Base-by-base conservation (phyloP, 1,140 invertebrate genomes). In the Cydia strobilella region DNA sequence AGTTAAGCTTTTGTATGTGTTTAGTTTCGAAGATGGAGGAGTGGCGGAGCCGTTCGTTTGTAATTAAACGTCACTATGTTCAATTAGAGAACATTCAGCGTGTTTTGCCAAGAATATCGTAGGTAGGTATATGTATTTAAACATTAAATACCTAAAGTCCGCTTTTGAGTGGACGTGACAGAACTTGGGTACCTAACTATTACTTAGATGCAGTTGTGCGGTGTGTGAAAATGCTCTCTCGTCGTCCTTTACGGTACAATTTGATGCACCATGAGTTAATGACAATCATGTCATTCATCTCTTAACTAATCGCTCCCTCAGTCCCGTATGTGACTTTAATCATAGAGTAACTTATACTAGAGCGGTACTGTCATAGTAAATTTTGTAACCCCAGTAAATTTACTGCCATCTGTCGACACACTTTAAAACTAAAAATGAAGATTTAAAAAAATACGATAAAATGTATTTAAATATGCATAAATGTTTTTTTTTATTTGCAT, bases 1-100 rank as follows among this genome's bases (percentile, higher is more conserved):
- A 71, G 74, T 75, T 73, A 75, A 77, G 74, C 76, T 75, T 73
- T 72, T 77, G 59, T 73, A 77, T 77, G 74, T 72, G 71, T 77
- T 77, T 77, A 75, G 74, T 77, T 77, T 72, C 35, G n/a, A 66
- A 75, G 74, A 77, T 74, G 20, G 65, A 69, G 76, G 35, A 62
- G 75, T 72, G 69, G 18, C 51, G 66, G 75, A 45, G 72, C 42
- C 39, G 42, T 73, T 62, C 31, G 72, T 72, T 59, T 35, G 76
- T 63, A 76, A 76, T 76, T 76, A 73, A 72, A 25, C 75, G 18
- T 51, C 31, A 66, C 12, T 73, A 23, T 59, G 63, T 76, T 76
- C 62, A 76, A 74, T 76, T 76, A 76, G 66, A 42, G 27, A 45
- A 45, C 15, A 15, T 13, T 31, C 27, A n/a, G 63, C 25, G 27